These are phyloP conservation scores for Macrocentrus cingulum DNA, from an alignment of 1,140 invertebrate species.

Conservation along the genomic window DNA sequence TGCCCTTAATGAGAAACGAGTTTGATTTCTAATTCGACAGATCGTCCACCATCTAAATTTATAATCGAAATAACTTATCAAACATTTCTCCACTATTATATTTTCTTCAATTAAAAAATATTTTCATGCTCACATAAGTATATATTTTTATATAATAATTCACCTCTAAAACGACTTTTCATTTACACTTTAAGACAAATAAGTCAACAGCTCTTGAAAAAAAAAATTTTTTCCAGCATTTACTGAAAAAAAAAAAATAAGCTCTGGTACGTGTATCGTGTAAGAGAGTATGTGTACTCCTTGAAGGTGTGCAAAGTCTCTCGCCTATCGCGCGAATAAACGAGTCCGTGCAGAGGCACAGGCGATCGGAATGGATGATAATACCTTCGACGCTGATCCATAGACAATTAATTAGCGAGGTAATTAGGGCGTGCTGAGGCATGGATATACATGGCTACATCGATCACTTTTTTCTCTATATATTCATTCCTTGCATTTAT, in stretches of 20 bases:
- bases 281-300: neutral
- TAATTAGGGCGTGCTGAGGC: conserved; percentile 37
- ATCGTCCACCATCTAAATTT: too few relatives aligned
- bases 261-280: too few relatives aligned
- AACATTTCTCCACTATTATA: too few relatives aligned
- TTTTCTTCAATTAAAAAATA: too few relatives aligned
- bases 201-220: too few relatives aligned
- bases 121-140: too few relatives aligned
- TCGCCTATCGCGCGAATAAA: conserved; percentile 23
- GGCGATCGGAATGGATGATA: conserved; percentile 23
- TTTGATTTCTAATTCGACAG: conserved; percentile 4
- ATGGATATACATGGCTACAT: conserved; percentile 26
- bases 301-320: conserved; percentile 15
- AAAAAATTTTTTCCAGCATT: too few relatives aligned
- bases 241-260: too few relatives aligned
- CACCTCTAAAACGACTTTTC: too few relatives aligned
- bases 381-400: conserved; percentile 28
- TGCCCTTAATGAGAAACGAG: conserved; percentile 16
- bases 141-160: too few relatives aligned
- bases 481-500: neutral
- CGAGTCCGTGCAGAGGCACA: conserved; percentile 21
- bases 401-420: conserved; percentile 41
- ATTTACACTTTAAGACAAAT: too few relatives aligned
- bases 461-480: conserved; percentile 11
- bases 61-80: too few relatives aligned